A percentile compares a stretch with the other conserved stretches of the same genome.
These are phyloP conservation scores for Aethina tumida DNA, from an alignment of 1,140 invertebrate species.

Conservation along the genomic window DNA sequence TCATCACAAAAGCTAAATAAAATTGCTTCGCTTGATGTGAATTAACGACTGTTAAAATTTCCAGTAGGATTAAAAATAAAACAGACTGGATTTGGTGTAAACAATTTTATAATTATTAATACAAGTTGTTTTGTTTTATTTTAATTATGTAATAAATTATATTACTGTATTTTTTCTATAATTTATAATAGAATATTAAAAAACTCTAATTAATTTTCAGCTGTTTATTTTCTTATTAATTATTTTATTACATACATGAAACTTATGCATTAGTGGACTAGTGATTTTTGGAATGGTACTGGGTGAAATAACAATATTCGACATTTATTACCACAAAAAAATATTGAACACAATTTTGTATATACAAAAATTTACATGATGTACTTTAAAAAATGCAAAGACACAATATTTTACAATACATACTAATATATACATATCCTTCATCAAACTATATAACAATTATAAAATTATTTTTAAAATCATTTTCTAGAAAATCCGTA, in stretches of 20 bases:
- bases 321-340: slow-evolving; percentile 1
- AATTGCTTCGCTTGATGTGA: too few relatives aligned
- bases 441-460: neutral
- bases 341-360: neutral
- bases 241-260: slow-evolving; percentile 5
- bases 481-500: neutral
- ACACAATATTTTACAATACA: neutral
- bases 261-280: slow-evolving; percentile 11
- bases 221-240: slow-evolving; percentile 4
- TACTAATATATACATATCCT: slow-evolving; percentile 2
- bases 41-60: too few relatives aligned
- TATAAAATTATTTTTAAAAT: neutral
- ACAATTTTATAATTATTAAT: too few relatives aligned
- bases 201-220: too few relatives aligned
- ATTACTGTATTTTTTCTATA: too few relatives aligned
- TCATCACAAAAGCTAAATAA: too few relatives aligned
- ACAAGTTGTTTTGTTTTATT: too few relatives aligned
- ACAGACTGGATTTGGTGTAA: too few relatives aligned
- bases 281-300: slow-evolving; percentile 2
- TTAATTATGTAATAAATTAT: too few relatives aligned
- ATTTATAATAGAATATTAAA: too few relatives aligned
- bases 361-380: neutral
- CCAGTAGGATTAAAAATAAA: too few relatives aligned
- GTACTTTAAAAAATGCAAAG: neutral
- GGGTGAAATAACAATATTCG: slow-evolving; percentile 1